Base-by-base conservation (phyloP, 2,888 invertebrate species). In the Margaritifera margaritifera region DNA sequence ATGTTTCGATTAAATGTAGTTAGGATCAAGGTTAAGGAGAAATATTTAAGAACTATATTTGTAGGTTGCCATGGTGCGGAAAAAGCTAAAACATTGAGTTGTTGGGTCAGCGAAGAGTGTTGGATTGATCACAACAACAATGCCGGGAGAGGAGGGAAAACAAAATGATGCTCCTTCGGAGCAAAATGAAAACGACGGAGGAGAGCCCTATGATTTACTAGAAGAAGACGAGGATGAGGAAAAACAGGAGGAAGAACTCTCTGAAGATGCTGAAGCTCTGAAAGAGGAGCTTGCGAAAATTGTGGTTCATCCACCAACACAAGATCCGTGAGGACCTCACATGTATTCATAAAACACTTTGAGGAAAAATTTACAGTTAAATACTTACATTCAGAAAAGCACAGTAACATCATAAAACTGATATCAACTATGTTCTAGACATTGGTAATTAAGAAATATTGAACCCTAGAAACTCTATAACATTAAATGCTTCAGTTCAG, bases 241-340 rank as follows among this genome's bases (percentile, higher is more conserved):
- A 53, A 76, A 78, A 55, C 68, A 71, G 61, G 73, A 67, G 31
- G 77, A 79, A 64, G 75, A 80, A 56, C 72, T 83, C 6, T 74
- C 79, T 55, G 83, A 83, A 31, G 84, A 85, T 68, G 84, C 81
- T 42, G 78, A 84, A 63, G 83, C 83, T 6, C 72, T 88, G 64
- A 87, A 86, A 74, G 82, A 85, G 53, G 88, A 87, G 66, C 78
- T 88, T 19, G 86, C 81, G 4, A 84, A 84, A 71, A 87, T 88
- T 57, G 72, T 82, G 51, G 87, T 88, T 15, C 82, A 80, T 74
- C 75, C 85, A 51, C 88, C 88, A 8, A 79, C 80, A 6, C 66
- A 79, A 24, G 82, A 82, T 71, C 68, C 65, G 79, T 76, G 81
- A 70, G 70, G 58, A n/a, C 54, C 27, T 68, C 27, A 71, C 56